These are phyloP conservation scores for Clivina fossor DNA, from an alignment of 2,888 invertebrate species.

Conservation along the genomic window DNA sequence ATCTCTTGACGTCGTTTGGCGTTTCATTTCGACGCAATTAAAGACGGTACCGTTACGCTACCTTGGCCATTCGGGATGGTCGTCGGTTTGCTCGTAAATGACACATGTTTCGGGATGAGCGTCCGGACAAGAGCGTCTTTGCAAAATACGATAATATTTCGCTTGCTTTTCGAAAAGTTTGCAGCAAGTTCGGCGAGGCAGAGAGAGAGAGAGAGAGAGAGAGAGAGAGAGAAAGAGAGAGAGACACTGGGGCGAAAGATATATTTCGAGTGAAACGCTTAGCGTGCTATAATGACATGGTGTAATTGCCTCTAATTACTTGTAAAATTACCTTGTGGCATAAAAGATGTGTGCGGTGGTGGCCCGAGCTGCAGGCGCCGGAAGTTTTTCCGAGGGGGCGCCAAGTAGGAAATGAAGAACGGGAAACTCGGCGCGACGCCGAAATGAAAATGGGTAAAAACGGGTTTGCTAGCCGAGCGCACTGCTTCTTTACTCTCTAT, in stretches of 20 bases:
- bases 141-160: slow-evolving; percentile 48
- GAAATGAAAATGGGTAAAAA: slow-evolving; percentile 31
- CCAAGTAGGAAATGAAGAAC: slow-evolving; percentile 48
- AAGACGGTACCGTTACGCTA: slow-evolving; percentile 29
- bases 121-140: slow-evolving; percentile 14
- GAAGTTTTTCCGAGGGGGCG: slow-evolving; percentile 50
- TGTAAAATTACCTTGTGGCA: slow-evolving; percentile 57
- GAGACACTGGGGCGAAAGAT: slow-evolving; percentile 50
- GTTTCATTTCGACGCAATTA: too few relatives aligned
- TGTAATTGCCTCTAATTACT: slow-evolving; percentile 58
- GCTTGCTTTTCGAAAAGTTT: slow-evolving; percentile 47
- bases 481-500: slow-evolving; percentile 9
- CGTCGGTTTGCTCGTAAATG: slow-evolving; percentile 24
- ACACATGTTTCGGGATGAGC: slow-evolving; percentile 22
- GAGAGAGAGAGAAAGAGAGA: slow-evolving; percentile 35
- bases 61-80: slow-evolving; percentile 10
- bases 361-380: slow-evolving; percentile 41
- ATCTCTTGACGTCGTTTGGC: too few relatives aligned
- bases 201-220: too few relatives aligned
- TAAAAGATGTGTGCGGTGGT: slow-evolving; percentile 51
- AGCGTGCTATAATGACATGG: slow-evolving; percentile 54
- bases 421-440: slow-evolving; percentile 43
- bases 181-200: slow-evolving; percentile 29
- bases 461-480: slow-evolving; percentile 25
- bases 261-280: slow-evolving; percentile 51